These are phyloP conservation scores for Siderastrea siderea DNA, from an alignment of 92 coral and sea anemone genomes.

Conservation along the genomic window DNA sequence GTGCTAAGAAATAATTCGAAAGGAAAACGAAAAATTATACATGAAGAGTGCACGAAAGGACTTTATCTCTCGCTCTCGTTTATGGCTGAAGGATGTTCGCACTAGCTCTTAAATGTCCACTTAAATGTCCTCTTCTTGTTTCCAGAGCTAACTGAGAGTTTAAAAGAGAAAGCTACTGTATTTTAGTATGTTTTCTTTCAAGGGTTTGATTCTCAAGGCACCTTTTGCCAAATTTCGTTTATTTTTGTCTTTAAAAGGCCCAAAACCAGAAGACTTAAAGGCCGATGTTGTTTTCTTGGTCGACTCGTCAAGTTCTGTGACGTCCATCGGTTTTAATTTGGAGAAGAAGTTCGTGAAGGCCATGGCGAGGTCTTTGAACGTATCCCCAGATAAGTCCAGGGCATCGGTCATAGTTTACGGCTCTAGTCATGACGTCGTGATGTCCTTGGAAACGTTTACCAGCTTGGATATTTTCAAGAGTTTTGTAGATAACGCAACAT, in stretches of 20 bases:
- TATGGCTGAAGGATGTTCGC: no score
- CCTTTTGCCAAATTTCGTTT: no score
- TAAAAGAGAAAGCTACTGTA: no score
- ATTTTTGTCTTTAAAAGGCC: conserved; percentile 38
- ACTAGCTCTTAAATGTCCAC: no score
- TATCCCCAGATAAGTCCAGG: conserved; percentile 64
- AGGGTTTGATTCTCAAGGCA: no score
- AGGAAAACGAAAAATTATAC: no score
- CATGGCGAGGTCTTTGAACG: conserved; percentile 62
- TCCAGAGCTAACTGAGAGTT: no score
- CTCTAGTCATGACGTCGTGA: conserved; percentile 43
- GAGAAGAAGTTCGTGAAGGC: conserved; percentile 74
- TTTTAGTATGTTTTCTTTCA: no score
- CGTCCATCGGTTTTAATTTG: conserved; percentile 28
- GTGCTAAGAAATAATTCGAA: no score
- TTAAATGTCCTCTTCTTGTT: no score
- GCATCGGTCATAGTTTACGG: conserved; percentile 75
- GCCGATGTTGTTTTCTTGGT: conserved; percentile 79
- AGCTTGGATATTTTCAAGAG: conserved; percentile 41
- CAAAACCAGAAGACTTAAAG: conserved; percentile 57
- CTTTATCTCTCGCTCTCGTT: no score
- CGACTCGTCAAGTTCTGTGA: conserved; percentile 67
- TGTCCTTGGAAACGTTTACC: conserved; percentile 58
- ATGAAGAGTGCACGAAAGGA: no score
- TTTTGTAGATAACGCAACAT: conserved; percentile 61